phyloP scores from a whole-genome alignment of 2,113 vertebrate species.

The Todiramphus saurophagus region DNA sequence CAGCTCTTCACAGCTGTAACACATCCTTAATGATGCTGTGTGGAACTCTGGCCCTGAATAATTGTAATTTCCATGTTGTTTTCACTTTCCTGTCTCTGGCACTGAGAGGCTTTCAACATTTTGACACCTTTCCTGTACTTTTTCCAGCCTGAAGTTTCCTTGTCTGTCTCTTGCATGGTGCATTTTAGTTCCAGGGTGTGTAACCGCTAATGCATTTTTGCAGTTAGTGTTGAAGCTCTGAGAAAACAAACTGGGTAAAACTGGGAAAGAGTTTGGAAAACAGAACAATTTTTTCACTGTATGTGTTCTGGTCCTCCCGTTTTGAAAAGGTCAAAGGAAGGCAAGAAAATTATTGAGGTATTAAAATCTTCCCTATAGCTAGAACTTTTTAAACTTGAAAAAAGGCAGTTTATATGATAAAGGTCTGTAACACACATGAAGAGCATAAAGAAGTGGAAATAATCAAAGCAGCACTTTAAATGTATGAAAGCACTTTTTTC shows the following conservation, averaged over 20 bases:
- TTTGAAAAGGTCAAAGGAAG: neutral
- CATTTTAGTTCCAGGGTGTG: neutral
- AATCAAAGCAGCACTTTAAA: conserved; percentile 33
- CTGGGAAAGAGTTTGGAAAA: neutral
- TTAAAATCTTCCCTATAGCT: neutral
- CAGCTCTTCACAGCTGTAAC: neutral
- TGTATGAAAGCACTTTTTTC: neutral
- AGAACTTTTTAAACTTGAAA: neutral
- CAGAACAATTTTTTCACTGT: neutral
- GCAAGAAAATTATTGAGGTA: neutral
- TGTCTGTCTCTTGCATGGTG: neutral
- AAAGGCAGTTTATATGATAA: neutral
- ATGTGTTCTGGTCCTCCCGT: neutral
- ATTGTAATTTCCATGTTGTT: conserved; percentile 21
- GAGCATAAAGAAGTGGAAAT: neutral
- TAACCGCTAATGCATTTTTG: neutral
- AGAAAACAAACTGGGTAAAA: neutral
- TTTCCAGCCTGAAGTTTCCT: neutral
- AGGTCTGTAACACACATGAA: neutral
- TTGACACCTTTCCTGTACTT: neutral
- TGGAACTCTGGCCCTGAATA: neutral
- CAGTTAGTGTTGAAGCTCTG: neutral
- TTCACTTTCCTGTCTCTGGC: neutral
- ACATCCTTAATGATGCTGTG: neutral
- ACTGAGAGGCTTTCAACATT: neutral